Conservation (phyloP, 2,797 vertebrate species). For the Syngnathus acus region DNA sequence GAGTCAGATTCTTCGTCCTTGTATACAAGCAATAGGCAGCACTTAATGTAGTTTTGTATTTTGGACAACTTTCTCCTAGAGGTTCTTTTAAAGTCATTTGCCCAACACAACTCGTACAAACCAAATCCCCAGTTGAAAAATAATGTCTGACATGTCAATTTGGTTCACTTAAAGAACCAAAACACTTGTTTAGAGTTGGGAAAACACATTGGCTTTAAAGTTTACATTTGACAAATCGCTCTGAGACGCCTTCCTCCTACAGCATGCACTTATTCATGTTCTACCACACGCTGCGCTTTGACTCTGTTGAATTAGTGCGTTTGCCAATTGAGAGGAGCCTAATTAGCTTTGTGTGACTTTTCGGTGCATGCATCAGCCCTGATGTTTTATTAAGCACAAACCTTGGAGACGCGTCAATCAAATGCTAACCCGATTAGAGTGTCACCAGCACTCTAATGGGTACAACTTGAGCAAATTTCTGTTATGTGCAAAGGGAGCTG, state of each 20-base stretch:
- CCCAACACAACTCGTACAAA: background rate
- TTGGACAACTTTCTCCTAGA: conserved; percentile 7
- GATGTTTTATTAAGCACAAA: conserved; percentile 18
- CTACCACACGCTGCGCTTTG: background rate
- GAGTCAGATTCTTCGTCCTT: background rate
- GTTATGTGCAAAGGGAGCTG: conserved; percentile 14
- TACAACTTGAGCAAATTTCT: conserved; percentile 30
- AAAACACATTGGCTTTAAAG: conserved; percentile 2
- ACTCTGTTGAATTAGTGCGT: background rate
- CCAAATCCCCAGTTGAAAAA: conserved; percentile 6
- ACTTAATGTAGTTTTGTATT: conserved; percentile 3
- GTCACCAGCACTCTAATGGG: conserved; percentile 31
- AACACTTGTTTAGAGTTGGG: conserved; percentile 3
- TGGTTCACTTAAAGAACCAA: conserved; percentile 6
- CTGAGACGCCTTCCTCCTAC: background rate
- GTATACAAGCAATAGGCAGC: background rate
- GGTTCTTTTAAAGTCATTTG: conserved; percentile 8
- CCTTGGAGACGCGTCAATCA: conserved; percentile 42
- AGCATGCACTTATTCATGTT: background rate
- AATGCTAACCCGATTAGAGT: conserved; percentile 54
- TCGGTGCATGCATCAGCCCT: background rate
- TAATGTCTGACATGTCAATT: conserved; percentile 9
- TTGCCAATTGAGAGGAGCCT: background rate
- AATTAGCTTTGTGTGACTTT: conserved; percentile 5
- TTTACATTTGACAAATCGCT: background rate